These are phyloP conservation scores for Cenopis cana DNA, from an alignment of 2,888 invertebrate genomes.

Conservation along the genomic window DNA sequence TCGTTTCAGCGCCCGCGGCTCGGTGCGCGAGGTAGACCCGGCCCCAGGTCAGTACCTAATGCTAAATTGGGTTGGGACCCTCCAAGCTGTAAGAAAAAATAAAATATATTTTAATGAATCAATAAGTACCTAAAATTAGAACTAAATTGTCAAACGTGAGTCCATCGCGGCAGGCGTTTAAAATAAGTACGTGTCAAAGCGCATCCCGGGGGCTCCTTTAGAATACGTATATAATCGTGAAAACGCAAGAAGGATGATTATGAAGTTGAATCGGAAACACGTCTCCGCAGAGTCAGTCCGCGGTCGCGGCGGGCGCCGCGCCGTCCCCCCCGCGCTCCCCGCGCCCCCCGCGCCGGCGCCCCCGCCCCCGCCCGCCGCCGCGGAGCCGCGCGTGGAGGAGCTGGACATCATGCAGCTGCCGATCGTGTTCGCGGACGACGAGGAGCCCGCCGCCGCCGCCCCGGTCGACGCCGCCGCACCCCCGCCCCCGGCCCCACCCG, in stretches of 20 bases:
- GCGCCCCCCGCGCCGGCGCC: conserved; percentile 47
- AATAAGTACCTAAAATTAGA: too few relatives aligned
- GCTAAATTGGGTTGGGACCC: too few relatives aligned
- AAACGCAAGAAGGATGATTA: too few relatives aligned
- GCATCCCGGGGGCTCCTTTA: too few relatives aligned
- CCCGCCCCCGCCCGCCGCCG: conserved; percentile 46
- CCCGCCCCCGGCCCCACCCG: conserved; percentile 33
- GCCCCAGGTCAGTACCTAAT: conserved; percentile 10
- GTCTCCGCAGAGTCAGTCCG: conserved; percentile 52
- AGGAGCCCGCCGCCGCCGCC: conserved; percentile 49
- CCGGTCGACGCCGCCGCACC: conserved; percentile 28
- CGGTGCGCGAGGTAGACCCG: conserved; percentile 26
- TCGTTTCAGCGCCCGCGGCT: conserved; percentile 24
- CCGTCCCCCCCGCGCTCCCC: conserved; percentile 55
- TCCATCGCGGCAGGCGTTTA: too few relatives aligned
- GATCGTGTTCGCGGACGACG: conserved; percentile 86
- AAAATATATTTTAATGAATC: too few relatives aligned
- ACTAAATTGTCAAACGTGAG: too few relatives aligned
- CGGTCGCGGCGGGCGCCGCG: conserved; percentile 59
- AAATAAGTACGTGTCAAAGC: too few relatives aligned
- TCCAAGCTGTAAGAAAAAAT: too few relatives aligned
- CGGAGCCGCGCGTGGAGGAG: conserved; percentile 49
- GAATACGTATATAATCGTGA: too few relatives aligned
- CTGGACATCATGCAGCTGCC: conserved; percentile 86
- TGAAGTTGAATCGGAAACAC: neutral